phyloP scores from a whole-genome alignment of 2,113 vertebrate species.

The Fukomys damarensis region DNA sequence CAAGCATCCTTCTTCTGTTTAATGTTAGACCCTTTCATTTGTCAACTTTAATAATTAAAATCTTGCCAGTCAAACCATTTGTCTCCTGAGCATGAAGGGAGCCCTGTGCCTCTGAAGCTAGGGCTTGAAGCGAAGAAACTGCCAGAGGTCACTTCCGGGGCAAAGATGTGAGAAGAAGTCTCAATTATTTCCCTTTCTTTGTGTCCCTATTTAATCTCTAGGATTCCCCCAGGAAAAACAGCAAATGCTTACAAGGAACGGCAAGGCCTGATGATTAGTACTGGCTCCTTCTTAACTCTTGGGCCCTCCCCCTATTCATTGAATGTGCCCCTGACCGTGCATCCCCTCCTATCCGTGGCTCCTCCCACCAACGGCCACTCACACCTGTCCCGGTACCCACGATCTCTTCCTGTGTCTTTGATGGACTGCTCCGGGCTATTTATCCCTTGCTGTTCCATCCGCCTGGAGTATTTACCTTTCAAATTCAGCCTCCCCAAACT shows the following conservation, averaged over 20 bases:
- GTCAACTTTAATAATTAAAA: neutral
- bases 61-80: neutral
- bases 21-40: neutral
- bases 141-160: neutral
- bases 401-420: too few relatives aligned
- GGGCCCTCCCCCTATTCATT: rapidly evolving
- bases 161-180: neutral
- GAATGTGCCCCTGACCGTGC: too few relatives aligned
- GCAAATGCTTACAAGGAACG: neutral
- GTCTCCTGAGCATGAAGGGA: neutral
- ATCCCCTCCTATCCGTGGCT: neutral
- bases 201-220: neutral
- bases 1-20: neutral
- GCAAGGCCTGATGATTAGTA: neutral
- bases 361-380: rapidly evolving
- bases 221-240: neutral
- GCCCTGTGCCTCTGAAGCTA: neutral
- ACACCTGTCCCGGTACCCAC: too few relatives aligned
- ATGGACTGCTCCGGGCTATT: neutral
- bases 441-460: neutral
- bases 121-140: rapidly evolving
- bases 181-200: neutral
- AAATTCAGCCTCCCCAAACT: neutral
- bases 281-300: neutral
- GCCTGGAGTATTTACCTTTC: neutral